Conservation (phyloP, 2,113 vertebrate species). For the Cryptotis parvus region DNA sequence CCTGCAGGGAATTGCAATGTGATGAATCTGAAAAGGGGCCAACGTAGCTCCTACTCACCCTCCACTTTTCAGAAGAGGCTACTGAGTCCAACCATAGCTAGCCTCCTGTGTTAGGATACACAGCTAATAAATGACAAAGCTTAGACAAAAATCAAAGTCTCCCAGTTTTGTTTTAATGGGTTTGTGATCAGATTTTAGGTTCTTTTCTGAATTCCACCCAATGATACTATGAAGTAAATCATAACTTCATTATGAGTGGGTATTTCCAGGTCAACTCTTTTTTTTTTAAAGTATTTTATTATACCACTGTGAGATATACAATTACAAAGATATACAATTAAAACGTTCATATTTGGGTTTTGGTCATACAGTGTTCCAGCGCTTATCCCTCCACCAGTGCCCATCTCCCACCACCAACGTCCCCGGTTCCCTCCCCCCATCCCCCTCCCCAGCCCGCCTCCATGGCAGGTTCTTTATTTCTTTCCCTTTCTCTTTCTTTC, state of each 20-base stretch:
- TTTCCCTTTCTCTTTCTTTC: no score
- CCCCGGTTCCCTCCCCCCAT: no score
- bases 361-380: no score
- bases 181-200: conserved; percentile 43
- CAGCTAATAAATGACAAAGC: background rate
- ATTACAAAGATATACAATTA: no score
- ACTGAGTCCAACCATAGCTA: background rate
- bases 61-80: background rate
- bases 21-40: background rate
- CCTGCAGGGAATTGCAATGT: background rate
- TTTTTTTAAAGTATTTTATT: no score
- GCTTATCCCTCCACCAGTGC: no score
- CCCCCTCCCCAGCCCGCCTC: no score
- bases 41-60: background rate
- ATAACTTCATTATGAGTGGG: background rate
- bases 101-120: background rate
- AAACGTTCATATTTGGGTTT: no score
- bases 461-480: no score
- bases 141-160: conserved; percentile 3
- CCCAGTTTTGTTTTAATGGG: conserved; percentile 11
- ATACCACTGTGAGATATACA: no score
- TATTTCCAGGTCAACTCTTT: conserved; percentile 29
- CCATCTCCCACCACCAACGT: no score
- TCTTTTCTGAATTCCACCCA: conserved; percentile 23
- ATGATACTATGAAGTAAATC: background rate